phyloP scores from a whole-genome alignment of 2,888 invertebrate species.

The Nemoura dubitans region DNA sequence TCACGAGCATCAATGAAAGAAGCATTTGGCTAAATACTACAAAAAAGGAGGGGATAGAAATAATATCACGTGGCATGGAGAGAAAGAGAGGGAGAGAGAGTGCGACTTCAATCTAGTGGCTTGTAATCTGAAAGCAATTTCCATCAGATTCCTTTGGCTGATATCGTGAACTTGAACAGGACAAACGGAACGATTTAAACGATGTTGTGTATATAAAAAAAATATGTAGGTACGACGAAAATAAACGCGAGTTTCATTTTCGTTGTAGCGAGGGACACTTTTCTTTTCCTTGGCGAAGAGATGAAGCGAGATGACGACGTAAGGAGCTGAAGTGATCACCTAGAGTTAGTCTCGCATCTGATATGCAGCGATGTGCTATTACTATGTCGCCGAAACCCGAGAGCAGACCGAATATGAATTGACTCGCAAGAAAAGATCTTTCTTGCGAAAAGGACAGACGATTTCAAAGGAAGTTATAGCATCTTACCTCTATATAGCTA shows the following conservation, averaged over 20 bases:
- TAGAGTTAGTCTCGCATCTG: not conserved
- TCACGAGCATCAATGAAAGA: slow-evolving; percentile 5
- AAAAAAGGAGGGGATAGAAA: not conserved
- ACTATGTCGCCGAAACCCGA: not conserved
- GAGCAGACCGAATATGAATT: too few species aligned
- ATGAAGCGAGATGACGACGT: not conserved
- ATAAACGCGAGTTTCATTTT: not conserved
- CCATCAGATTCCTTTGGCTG: not conserved
- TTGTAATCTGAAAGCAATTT: not conserved
- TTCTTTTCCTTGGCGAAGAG: not conserved
- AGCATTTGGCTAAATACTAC: slow-evolving; percentile 7
- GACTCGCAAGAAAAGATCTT: not conserved
- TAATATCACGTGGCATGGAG: not conserved
- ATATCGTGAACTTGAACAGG: not conserved
- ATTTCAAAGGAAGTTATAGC: not conserved
- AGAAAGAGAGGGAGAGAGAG: not conserved
- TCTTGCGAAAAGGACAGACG: not conserved
- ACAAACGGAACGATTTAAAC: not conserved
- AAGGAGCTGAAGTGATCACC: not conserved
- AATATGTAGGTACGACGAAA: not conserved
- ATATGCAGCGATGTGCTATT: not conserved
- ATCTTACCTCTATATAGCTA: not conserved
- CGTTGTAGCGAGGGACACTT: not conserved
- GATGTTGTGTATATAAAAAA: too few species aligned
- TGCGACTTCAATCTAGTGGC: too few species aligned